Evolutionary conservation across 1,140 invertebrate genomes (phyloP).

Genomic region (Drosophila insularis): DNA sequence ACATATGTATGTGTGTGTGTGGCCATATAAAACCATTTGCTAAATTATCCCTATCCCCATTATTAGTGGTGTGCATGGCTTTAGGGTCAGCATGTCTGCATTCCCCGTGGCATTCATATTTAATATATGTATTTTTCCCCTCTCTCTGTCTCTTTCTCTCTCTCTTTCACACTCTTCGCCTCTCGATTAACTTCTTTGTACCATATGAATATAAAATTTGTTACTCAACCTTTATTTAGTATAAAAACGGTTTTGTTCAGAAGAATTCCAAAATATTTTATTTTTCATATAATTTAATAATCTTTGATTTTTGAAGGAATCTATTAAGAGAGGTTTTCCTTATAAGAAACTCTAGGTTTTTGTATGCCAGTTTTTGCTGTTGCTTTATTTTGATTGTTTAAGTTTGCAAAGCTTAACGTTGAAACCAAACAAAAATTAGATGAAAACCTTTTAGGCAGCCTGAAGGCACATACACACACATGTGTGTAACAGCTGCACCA

Average conservation of each 20-base stretch:
- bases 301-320: too few species aligned
- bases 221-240: too few species aligned
- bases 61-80: not conserved
- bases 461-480: not conserved
- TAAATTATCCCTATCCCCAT: constrained; percentile 16
- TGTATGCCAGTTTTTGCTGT: too few species aligned
- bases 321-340: too few species aligned
- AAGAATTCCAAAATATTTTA: too few species aligned
- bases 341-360: too few species aligned
- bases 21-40: constrained; percentile 12
- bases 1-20: not conserved
- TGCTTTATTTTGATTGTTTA: too few species aligned
- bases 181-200: not conserved
- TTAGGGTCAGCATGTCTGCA: not conserved
- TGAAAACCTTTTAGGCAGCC: not conserved
- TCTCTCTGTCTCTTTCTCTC: not conserved
- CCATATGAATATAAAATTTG: not conserved
- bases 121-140: not conserved
- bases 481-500: not conserved
- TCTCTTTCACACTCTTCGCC: not conserved
- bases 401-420: too few species aligned
- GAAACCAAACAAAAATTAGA: too few species aligned
- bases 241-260: too few species aligned
- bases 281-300: too few species aligned
- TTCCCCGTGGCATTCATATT: not conserved